phyloP scores from a whole-genome alignment of 1,140 invertebrate genomes.

The Heliconius melpomene region DNA sequence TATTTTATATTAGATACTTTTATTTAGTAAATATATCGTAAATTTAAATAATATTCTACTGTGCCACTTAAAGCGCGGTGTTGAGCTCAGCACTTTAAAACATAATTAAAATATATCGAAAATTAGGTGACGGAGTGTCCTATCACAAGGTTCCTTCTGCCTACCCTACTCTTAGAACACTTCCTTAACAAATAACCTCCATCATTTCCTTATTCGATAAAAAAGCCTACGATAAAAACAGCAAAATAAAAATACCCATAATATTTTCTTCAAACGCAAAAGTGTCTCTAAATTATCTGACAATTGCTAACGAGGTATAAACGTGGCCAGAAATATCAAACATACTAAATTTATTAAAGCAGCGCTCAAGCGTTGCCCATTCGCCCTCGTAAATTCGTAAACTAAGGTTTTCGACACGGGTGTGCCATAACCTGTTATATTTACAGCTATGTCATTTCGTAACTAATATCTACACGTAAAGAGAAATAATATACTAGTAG shows the following conservation, averaged over 20 bases:
- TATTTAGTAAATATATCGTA: background rate
- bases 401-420: conserved; percentile 21
- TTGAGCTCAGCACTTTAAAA: no score
- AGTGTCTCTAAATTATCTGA: conserved; percentile 17
- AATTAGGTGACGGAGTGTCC: no score
- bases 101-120: no score
- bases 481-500: no score
- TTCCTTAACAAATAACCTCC: no score
- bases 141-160: no score
- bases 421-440: conserved; percentile 6
- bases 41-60: no score
- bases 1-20: background rate
- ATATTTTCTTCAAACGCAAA: background rate
- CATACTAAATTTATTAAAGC: conserved; percentile 30
- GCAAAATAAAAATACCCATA: background rate
- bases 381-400: conserved; percentile 35
- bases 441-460: background rate
- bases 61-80: no score
- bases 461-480: background rate
- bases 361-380: conserved; percentile 20
- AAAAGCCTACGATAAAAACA: background rate
- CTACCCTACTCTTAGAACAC: no score
- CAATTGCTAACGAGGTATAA: conserved; percentile 24
- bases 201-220: background rate
- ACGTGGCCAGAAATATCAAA: conserved; percentile 30